These are phyloP conservation scores for Champsocephalus esox DNA, from an alignment of 2,797 vertebrate genomes.

Conservation along the genomic window DNA sequence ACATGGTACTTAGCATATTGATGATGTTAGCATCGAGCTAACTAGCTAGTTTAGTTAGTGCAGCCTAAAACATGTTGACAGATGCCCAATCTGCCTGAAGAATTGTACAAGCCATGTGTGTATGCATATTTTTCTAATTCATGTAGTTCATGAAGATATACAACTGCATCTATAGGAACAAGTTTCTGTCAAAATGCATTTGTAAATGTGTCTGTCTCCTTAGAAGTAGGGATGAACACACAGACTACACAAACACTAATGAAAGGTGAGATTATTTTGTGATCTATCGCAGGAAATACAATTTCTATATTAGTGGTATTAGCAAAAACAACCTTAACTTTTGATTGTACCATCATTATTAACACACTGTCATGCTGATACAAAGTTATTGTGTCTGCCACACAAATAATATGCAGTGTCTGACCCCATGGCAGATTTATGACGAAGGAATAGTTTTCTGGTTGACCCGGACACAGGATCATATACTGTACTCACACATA, in stretches of 20 bases:
- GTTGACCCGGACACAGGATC: constrained; percentile 34
- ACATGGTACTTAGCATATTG: too few relatives aligned
- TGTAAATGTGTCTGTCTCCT: neutral
- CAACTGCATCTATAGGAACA: too few relatives aligned
- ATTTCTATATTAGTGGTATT: constrained; percentile 14
- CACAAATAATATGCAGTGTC: constrained; percentile 23
- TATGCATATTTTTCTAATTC: too few relatives aligned
- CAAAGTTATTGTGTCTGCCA: constrained; percentile 28
- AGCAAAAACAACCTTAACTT: constrained; percentile 8
- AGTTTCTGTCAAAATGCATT: neutral
- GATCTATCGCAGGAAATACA: constrained; percentile 34
- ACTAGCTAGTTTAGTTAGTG: too few relatives aligned
- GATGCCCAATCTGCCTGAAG: too few relatives aligned
- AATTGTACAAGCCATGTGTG: too few relatives aligned
- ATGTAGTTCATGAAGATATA: too few relatives aligned
- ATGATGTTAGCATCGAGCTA: neutral
- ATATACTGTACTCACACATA: constrained; percentile 26
- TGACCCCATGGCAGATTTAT: constrained; percentile 56
- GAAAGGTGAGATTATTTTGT: neutral
- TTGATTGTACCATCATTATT: constrained; percentile 39
- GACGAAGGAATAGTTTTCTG: constrained; percentile 44
- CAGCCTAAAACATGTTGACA: too few relatives aligned
- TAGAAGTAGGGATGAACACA: constrained; percentile 2
- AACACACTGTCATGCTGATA: constrained; percentile 32
- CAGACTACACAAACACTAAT: neutral